These are phyloP conservation scores for Oreochromis tanganicae DNA, from an alignment of 2,113 vertebrate species.

Conservation along the genomic window DNA sequence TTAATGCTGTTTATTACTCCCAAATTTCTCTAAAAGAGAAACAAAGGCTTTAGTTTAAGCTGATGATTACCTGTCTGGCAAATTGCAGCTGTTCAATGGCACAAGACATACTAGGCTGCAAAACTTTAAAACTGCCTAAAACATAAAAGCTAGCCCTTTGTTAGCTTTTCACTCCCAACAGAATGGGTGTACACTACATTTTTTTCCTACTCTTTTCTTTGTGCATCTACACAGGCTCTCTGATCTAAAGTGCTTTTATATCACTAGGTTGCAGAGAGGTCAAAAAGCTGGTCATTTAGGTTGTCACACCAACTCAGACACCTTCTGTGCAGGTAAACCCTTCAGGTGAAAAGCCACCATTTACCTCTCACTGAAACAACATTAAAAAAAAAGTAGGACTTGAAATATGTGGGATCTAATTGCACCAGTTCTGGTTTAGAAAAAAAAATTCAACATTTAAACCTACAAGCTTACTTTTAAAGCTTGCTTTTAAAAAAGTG, in stretches of 20 bases:
- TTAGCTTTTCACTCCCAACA: background rate
- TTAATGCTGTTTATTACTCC: background rate
- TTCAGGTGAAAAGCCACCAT: background rate
- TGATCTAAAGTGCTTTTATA: constrained; percentile 16
- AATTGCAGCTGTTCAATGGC: background rate
- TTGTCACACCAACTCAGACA: background rate
- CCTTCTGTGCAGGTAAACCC: background rate
- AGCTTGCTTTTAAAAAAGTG: background rate
- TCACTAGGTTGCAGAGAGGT: constrained; percentile 6
- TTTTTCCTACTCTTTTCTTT: background rate
- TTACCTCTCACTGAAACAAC: background rate
- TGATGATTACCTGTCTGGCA: background rate
- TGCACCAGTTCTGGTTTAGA: background rate
- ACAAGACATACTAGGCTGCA: background rate
- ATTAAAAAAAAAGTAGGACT: background rate
- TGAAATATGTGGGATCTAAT: background rate
- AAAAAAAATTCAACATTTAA: background rate
- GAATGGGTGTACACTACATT: background rate
- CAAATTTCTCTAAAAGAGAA: background rate
- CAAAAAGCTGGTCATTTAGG: background rate
- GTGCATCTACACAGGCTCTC: background rate
- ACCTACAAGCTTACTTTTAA: background rate
- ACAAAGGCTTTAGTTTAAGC: background rate
- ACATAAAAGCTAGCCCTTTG: background rate
- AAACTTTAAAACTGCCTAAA: background rate